Evolutionary conservation across 2,797 vertebrate genomes (phyloP).

Genomic region (Allenopithecus nigroviridis): DNA sequence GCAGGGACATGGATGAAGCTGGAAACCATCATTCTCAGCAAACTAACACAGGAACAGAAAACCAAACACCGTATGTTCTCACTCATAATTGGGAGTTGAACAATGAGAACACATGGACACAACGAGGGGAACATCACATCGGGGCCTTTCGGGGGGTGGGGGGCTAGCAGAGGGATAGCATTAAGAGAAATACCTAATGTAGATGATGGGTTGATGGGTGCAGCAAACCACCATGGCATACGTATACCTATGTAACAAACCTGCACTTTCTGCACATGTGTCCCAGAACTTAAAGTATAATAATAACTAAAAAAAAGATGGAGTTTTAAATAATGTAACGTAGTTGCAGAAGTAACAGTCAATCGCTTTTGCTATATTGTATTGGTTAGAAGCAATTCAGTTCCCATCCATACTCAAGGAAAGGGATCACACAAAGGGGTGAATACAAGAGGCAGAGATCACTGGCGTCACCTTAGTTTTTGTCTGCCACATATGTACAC

Average conservation of each 20-base stretch:
- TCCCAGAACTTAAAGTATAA: neutral
- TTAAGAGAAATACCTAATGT: neutral
- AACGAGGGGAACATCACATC: neutral
- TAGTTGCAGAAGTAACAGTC: neutral
- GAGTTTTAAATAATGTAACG: neutral
- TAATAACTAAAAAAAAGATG: neutral
- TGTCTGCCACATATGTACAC: neutral
- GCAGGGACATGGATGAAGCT: neutral
- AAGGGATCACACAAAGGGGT: neutral
- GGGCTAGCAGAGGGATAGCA: neutral
- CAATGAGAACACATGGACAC: neutral
- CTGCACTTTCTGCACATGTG: neutral
- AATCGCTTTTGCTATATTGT: neutral
- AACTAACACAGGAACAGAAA: neutral
- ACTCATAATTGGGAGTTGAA: neutral
- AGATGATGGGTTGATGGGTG: neutral
- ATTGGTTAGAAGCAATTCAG: neutral
- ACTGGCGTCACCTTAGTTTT: neutral
- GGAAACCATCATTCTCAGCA: neutral
- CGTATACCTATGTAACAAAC: neutral
- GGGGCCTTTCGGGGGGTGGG: fast-evolving
- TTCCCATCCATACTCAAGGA: neutral
- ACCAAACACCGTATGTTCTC: neutral
- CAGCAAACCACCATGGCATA: neutral
- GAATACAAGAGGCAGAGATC: neutral